Evolutionary conservation across 2,797 vertebrate species (phyloP).

Genomic region (Scarus forsteni): DNA sequence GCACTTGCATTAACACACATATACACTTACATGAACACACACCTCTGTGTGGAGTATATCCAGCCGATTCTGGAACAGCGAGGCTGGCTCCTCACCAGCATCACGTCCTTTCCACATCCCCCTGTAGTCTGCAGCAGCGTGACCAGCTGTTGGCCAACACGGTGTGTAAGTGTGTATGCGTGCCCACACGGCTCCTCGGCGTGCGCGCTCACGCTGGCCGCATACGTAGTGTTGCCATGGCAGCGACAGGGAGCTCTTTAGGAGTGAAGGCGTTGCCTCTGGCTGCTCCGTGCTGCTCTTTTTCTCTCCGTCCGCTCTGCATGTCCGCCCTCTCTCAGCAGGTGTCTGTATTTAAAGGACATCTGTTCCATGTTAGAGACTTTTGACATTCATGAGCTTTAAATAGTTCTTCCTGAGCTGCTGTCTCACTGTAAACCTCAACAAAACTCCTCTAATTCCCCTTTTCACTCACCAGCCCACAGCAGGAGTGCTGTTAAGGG

Average conservation of each 20-base stretch:
- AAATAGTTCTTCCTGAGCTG: constrained; percentile 35
- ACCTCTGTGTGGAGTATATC: constrained; percentile 20
- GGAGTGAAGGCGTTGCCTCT: constrained; percentile 77
- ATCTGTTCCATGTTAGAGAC: constrained; percentile 39
- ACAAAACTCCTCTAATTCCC: background rate
- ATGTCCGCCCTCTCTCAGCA: constrained; percentile 28
- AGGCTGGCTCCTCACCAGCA: constrained; percentile 67
- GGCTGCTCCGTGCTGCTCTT: constrained; percentile 62
- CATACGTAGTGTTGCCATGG: constrained; percentile 79
- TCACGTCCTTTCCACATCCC: constrained; percentile 68
- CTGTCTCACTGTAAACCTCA: constrained; percentile 37
- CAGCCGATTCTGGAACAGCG: constrained; percentile 43
- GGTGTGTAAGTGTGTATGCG: constrained; percentile 41
- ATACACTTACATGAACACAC: constrained; percentile 3
- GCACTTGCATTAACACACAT: too few relatives aligned
- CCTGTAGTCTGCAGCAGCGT: constrained; percentile 73
- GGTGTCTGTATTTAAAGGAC: constrained; percentile 58
- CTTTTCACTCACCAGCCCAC: background rate
- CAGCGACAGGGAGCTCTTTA: constrained; percentile 72
- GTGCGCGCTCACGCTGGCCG: constrained; percentile 49
- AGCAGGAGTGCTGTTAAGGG: too few relatives aligned
- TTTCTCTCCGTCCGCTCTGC: constrained; percentile 53
- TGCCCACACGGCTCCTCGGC: constrained; percentile 38
- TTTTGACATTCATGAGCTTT: constrained; percentile 32
- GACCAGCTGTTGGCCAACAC: constrained; percentile 76